These are phyloP conservation scores for Pseudomyrmex flavicornis DNA, from an alignment of 1,140 invertebrate species.

Conservation along the genomic window DNA sequence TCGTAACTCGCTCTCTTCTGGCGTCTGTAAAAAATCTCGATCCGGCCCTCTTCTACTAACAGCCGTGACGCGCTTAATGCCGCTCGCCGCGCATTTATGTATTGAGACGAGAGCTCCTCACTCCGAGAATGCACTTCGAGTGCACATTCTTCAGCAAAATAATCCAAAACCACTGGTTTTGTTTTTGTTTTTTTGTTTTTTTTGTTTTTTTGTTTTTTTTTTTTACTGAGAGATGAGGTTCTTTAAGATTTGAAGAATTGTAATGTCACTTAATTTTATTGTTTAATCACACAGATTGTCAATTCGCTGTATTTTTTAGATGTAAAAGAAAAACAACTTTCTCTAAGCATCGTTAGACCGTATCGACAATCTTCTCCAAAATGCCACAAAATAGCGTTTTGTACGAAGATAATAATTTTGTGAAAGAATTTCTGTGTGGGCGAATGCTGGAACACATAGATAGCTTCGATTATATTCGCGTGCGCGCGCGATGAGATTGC, in stretches of 20 bases:
- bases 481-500: slow-evolving; percentile 34
- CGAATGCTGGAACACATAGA: not conserved
- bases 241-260: too few relatives aligned
- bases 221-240: too few relatives aligned
- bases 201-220: not conserved
- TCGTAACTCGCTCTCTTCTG: slow-evolving; percentile 74
- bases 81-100: slow-evolving; percentile 50
- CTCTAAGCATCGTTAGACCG: too few relatives aligned
- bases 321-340: too few relatives aligned
- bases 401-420: slow-evolving; percentile 17
- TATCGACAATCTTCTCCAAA: not conserved
- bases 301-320: too few relatives aligned
- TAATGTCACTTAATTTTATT: too few relatives aligned
- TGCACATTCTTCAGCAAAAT: not conserved
- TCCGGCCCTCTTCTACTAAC: slow-evolving; percentile 69
- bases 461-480: slow-evolving; percentile 42
- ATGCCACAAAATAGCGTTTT: not conserved
- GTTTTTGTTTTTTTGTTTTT: not conserved
- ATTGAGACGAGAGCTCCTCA: slow-evolving; percentile 40
- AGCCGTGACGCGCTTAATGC: slow-evolving; percentile 66
- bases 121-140: slow-evolving; percentile 12
- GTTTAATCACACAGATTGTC: too few relatives aligned
- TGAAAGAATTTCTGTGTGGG: not conserved
- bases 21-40: slow-evolving; percentile 71
- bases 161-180: not conserved